phyloP scores from a whole-genome alignment of 2,113 vertebrate genomes.

The Egretta garzetta region DNA sequence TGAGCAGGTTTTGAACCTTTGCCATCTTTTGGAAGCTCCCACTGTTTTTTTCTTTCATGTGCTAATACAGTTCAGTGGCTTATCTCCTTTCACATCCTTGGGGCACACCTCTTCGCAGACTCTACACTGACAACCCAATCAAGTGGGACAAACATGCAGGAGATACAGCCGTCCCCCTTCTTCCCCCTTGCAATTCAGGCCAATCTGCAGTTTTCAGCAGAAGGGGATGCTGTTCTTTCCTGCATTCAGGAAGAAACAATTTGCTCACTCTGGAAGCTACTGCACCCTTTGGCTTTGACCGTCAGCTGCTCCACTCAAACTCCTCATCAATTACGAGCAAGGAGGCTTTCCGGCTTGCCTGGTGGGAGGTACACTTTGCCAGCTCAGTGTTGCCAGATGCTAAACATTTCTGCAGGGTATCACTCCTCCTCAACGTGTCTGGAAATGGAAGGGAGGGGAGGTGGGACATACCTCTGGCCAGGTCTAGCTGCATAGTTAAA shows the following conservation, averaged over 20 bases:
- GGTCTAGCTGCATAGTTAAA: not conserved
- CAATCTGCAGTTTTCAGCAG: not conserved
- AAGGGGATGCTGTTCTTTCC: not conserved
- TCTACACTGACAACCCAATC: not conserved
- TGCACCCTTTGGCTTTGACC: not conserved
- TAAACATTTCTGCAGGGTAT: not conserved
- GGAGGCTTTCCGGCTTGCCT: not conserved
- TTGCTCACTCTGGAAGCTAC: not conserved
- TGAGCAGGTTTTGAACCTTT: slow-evolving; percentile 60
- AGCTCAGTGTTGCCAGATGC: not conserved
- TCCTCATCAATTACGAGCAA: not conserved
- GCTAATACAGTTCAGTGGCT: slow-evolving; percentile 35
- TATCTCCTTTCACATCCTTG: slow-evolving; percentile 46
- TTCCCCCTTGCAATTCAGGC: not conserved
- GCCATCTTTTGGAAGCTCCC: slow-evolving; percentile 58
- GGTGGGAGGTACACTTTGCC: not conserved
- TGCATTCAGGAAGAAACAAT: not conserved
- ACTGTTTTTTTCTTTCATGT: slow-evolving; percentile 64
- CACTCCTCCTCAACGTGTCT: not conserved
- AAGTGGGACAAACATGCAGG: slow-evolving; percentile 13
- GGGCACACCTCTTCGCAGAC: slow-evolving; percentile 45
- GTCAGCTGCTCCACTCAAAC: not conserved
- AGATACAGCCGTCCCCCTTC: not conserved
- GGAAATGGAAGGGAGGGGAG: not conserved
- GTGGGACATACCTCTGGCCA: not conserved